A percentile compares a stretch with the other conserved stretches of the same genome.
phyloP scores from a whole-genome alignment of 2,797 vertebrate species.

The Acropternis orthonyx region DNA sequence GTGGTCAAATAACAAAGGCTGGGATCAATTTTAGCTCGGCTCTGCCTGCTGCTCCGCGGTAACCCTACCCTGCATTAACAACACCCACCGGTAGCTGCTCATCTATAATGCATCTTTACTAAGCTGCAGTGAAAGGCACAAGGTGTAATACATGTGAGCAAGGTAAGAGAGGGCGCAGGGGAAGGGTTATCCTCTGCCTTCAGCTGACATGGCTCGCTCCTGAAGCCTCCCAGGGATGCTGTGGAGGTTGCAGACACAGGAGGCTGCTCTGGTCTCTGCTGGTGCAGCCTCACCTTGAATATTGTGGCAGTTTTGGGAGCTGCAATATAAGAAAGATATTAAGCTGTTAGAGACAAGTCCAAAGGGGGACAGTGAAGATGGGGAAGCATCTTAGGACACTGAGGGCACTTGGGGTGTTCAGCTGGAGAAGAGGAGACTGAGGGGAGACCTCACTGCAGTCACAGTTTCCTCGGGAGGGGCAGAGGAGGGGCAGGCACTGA shows the following conservation, averaged over 20 bases:
- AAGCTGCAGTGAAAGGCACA: neutral
- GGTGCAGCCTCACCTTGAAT: neutral
- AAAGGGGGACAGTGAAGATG: neutral
- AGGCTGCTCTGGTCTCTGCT: neutral
- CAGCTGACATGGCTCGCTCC: neutral
- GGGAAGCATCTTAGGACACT: neutral
- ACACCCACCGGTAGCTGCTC: neutral
- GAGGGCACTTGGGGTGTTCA: neutral
- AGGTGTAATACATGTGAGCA: neutral
- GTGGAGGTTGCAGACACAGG: fast-evolving
- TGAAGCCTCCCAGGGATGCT: neutral
- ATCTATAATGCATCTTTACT: conserved; percentile 41
- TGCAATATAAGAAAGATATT: neutral
- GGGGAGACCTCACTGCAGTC: neutral
- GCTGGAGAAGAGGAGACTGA: neutral
- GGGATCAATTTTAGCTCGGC: neutral
- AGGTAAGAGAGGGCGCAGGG: neutral
- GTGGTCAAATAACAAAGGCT: neutral
- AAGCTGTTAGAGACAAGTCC: neutral
- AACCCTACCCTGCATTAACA: conserved; percentile 2
- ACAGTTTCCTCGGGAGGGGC: neutral
- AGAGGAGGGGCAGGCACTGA: neutral
- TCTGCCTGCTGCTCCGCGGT: conserved; percentile 33
- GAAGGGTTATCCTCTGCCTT: neutral
- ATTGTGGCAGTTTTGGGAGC: neutral